Evolutionary conservation across 2,797 vertebrate species (phyloP).

Genomic region (Malurus leucopterus): DNA sequence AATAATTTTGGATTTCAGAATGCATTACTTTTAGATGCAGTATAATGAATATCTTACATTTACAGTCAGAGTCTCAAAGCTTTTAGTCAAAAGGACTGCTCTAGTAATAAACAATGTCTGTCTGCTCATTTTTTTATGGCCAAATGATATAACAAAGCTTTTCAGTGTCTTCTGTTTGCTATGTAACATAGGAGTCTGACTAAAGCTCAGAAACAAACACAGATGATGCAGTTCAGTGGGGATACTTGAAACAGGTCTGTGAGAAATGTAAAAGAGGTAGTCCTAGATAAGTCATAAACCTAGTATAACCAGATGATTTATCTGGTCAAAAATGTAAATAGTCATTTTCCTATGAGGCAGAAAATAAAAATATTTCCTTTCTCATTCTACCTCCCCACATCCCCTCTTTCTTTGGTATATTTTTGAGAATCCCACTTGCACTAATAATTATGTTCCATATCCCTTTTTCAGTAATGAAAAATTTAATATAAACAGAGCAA

Average conservation of each 20-base stretch:
- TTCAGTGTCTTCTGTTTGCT: not conserved
- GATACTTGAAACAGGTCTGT: not conserved
- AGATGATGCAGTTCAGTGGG: not conserved
- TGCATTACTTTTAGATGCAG: not conserved
- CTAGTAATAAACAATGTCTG: not conserved
- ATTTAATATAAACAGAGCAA: not conserved
- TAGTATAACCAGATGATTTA: not conserved
- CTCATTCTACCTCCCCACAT: not conserved
- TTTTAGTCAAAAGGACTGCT: not conserved
- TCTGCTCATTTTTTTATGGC: conserved; percentile 20
- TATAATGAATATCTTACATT: not conserved
- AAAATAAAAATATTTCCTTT: not conserved
- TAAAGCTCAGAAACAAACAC: not conserved
- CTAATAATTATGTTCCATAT: not conserved
- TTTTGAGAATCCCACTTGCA: not conserved
- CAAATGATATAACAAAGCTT: not conserved
- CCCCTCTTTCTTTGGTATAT: not conserved
- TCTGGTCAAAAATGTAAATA: not conserved
- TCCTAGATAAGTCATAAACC: not conserved
- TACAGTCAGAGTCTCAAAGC: not conserved
- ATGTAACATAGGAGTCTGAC: not conserved
- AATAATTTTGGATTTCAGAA: not conserved
- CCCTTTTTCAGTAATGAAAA: not conserved
- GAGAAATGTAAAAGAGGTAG: not conserved
- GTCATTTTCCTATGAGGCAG: not conserved